Base-by-base conservation (phyloP, 2,888 invertebrate species). In the Imbricaverruca yamaguchii region DNA sequence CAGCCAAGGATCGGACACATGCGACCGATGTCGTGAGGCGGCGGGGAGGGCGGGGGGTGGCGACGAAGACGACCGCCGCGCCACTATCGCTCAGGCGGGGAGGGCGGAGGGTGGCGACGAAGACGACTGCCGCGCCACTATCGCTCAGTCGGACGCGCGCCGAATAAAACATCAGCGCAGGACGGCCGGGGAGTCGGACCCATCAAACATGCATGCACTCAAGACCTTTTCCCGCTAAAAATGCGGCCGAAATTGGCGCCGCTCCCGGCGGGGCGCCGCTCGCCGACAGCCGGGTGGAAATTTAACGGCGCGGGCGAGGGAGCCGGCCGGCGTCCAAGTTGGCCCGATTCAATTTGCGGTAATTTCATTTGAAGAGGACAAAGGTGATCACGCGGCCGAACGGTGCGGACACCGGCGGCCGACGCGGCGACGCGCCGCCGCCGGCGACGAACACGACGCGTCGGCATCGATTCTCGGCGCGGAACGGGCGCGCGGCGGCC, bases 361-460 rank as follows among this genome's bases (percentile, higher is more conserved):
- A 79, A 59, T 79, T 56, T 57, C 59, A 79, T 79, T 79, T 59
- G 56, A 79, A 79, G 57, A 79, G 79, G 79, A 79, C 79, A 79
- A 56, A 79, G 57, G 56, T 79, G 57, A 79, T 79, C 74, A 74
- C 74, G 74, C 10, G 21, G 53, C 55, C 7, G 74, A 55, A 21
- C 21, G 74, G 74, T 18, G 39, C 15, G 53, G 53, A 53, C 74
- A 55, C 18, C 67, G 25, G 67, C 23, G 67, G 67, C 25, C 74
- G 74, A 55, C 39, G 55, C 6, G 25, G 39, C 12, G 15, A 10
- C 39, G 12, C 13, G 69, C 65, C 65, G 25, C n/a, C 63, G 9
- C 7, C 25, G 67, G 25, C 13, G n/a, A 25, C n/a, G 25, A 69
- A 39, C 9, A 0, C 23, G 65, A 10, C 74, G 74, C 74, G 74